These are phyloP conservation scores for Agelas oroides DNA, from an alignment of 37 sponge, comb jelly and placozoan species.

Conservation along the genomic window DNA sequence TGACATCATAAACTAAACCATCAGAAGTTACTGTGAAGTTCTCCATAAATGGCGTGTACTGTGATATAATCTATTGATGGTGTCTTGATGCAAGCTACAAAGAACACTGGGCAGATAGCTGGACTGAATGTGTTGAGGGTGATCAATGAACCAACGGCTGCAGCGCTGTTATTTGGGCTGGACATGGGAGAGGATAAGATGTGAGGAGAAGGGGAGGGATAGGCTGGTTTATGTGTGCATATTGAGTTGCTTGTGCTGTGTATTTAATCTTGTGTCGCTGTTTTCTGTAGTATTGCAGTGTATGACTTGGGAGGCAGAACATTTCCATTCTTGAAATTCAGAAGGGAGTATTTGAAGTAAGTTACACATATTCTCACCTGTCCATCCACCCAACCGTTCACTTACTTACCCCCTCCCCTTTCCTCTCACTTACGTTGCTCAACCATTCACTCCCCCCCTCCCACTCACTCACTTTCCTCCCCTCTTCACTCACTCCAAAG, in stretches of 20 bases:
- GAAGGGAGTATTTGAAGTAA: slow-evolving; percentile 96
- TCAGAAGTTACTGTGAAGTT: no score
- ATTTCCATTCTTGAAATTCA: slow-evolving; percentile 97
- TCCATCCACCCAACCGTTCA: no score
- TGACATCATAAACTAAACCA: no score
- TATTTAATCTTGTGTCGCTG: background rate
- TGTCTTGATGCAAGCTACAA: slow-evolving; percentile 80
- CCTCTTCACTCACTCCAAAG: slow-evolving; percentile 27
- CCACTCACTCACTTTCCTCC: no score
- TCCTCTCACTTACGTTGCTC: no score
- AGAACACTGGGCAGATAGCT: slow-evolving; percentile 98
- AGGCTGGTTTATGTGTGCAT: no score
- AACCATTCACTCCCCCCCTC: no score
- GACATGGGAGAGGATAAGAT: slow-evolving; percentile 90
- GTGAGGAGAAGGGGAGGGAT: slow-evolving; percentile 14
- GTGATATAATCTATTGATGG: no score
- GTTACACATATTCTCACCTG: no score
- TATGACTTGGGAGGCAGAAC: slow-evolving; percentile 98
- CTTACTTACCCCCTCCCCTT: no score
- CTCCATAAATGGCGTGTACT: no score
- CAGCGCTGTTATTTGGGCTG: slow-evolving; percentile 97
- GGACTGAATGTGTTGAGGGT: slow-evolving; percentile 97
- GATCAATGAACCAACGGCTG: slow-evolving; percentile 99
- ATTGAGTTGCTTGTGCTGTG: background rate
- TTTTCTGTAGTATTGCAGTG: slow-evolving; percentile 85